phyloP scores from a whole-genome alignment of 2,113 vertebrate species.

The Nipponia nippon region DNA sequence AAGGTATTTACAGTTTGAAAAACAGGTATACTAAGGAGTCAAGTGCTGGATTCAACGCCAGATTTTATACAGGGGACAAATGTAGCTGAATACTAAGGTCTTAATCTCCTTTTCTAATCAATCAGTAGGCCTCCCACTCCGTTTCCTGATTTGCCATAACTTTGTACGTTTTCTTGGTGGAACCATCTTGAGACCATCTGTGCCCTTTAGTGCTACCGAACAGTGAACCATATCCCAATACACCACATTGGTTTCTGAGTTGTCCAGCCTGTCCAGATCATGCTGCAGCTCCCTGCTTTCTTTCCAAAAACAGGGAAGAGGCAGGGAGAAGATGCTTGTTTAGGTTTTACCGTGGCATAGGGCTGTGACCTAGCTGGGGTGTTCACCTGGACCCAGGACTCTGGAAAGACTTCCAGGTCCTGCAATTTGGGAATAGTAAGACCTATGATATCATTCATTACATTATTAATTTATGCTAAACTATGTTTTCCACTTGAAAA shows the following conservation, averaged over 20 bases:
- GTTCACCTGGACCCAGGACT: not conserved
- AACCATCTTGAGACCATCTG: not conserved
- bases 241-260: not conserved
- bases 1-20: conserved; percentile 11
- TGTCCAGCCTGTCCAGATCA: not conserved
- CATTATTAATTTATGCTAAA: not conserved
- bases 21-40: not conserved
- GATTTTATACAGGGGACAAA: not conserved
- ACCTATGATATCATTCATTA: not conserved
- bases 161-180: not conserved
- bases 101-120: not conserved
- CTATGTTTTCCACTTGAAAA: not conserved
- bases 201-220: not conserved
- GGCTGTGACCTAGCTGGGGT: not conserved
- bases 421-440: not conserved
- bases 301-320: not conserved
- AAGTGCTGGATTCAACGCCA: not conserved
- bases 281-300: not conserved
- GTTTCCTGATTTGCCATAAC: not conserved
- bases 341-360: not conserved
- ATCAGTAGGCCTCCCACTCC: not conserved
- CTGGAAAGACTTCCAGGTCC: not conserved
- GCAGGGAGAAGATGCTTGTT: not conserved
- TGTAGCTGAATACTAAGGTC: not conserved
- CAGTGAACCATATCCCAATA: not conserved